Evolutionary conservation across 2,888 invertebrate genomes (phyloP).

Genomic region (Hydriomena furcata): DNA sequence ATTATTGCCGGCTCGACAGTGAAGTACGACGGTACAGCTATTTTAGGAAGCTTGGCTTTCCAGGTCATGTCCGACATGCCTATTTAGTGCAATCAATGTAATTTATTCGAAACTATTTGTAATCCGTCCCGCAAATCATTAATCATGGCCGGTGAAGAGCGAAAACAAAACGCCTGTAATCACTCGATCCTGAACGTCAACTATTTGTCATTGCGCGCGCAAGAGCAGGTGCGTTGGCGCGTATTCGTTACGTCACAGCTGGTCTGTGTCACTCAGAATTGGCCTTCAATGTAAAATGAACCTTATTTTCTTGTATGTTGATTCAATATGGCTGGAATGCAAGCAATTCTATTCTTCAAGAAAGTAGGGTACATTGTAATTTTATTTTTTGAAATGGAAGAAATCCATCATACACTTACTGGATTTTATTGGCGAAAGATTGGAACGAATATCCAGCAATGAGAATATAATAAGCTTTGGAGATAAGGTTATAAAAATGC

Average conservation of each 20-base stretch:
- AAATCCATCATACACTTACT: too few species aligned
- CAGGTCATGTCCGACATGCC: not conserved
- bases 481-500: too few species aligned
- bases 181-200: slow-evolving; percentile 46
- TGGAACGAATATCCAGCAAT: too few species aligned
- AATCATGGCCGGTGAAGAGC: slow-evolving; percentile 19
- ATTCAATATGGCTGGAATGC: not conserved
- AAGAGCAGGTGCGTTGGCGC: slow-evolving; percentile 62
- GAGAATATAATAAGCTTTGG: too few species aligned
- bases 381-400: too few species aligned
- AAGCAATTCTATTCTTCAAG: not conserved
- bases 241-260: slow-evolving; percentile 58
- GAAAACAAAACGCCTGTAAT: slow-evolving; percentile 44
- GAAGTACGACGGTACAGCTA: not conserved
- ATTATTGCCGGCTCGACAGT: not conserved
- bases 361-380: too few species aligned
- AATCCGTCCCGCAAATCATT: slow-evolving; percentile 5
- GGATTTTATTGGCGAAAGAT: too few species aligned
- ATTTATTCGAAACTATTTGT: slow-evolving; percentile 11
- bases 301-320: not conserved
- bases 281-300: not conserved
- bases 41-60: not conserved
- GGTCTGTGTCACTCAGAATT: slow-evolving; percentile 10
- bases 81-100: slow-evolving; percentile 4
- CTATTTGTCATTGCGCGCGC: slow-evolving; percentile 61